Conservation (phyloP, 2,797 vertebrate species). For the Mormyrus proboscirostris region DNA sequence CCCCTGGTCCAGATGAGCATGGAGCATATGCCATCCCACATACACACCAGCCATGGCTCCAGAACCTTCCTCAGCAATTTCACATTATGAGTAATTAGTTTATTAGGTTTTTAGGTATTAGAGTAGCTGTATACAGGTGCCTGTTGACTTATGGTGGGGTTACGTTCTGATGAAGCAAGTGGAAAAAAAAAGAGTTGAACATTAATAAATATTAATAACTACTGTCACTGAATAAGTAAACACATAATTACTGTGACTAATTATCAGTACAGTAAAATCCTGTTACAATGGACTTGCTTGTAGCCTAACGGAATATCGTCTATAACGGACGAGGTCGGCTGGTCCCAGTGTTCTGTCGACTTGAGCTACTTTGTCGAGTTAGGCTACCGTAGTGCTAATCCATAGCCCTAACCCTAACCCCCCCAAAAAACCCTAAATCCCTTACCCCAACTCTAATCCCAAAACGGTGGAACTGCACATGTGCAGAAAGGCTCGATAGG, state of each 20-base stretch:
- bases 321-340: too few relatives aligned
- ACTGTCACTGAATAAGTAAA: not conserved
- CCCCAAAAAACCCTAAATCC: too few relatives aligned
- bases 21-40: not conserved
- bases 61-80: not conserved
- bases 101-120: not conserved
- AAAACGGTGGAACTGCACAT: too few relatives aligned
- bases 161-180: not conserved
- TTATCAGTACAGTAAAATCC: not conserved
- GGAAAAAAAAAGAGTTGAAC: not conserved
- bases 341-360: too few relatives aligned
- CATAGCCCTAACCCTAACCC: too few relatives aligned
- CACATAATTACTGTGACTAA: not conserved
- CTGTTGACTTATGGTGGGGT: not conserved
- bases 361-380: too few relatives aligned
- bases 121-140: not conserved
- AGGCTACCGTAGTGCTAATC: too few relatives aligned
- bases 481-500: too few relatives aligned
- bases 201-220: not conserved
- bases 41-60: not conserved
- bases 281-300: too few relatives aligned
- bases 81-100: not conserved
- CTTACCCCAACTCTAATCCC: too few relatives aligned
- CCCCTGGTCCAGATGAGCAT: not conserved
- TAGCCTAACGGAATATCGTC: too few relatives aligned